Conservation (phyloP, 2,797 vertebrate genomes). For the Chromobotia macracanthus region DNA sequence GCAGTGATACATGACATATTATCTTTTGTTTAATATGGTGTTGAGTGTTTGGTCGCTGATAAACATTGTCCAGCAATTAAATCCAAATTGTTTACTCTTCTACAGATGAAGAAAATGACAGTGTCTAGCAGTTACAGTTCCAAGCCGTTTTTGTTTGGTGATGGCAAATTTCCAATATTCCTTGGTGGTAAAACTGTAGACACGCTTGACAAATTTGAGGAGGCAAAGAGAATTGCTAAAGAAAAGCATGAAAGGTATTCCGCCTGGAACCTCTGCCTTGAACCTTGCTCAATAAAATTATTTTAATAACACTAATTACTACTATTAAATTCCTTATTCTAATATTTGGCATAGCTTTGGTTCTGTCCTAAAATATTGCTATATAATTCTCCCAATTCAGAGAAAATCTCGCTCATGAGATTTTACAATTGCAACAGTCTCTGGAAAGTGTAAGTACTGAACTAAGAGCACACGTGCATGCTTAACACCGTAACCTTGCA, state of each 20-base stretch:
- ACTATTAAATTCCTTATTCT: slow-evolving; percentile 21
- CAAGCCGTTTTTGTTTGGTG: slow-evolving; percentile 87
- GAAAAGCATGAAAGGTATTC: slow-evolving; percentile 77
- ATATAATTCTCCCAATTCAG: slow-evolving; percentile 70
- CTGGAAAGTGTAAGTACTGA: slow-evolving; percentile 83
- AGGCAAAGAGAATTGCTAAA: slow-evolving; percentile 84
- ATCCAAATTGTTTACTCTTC: neutral
- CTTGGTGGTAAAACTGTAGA: slow-evolving; percentile 71
- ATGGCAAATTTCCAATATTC: slow-evolving; percentile 71
- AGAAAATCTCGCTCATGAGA: slow-evolving; percentile 79
- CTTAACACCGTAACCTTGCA: neutral
- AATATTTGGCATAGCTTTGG: neutral
- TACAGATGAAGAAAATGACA: slow-evolving; percentile 83
- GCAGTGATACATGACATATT: neutral
- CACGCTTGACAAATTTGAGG: slow-evolving; percentile 87
- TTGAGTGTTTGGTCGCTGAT: neutral
- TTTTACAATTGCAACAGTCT: slow-evolving; percentile 77
- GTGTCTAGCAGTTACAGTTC: slow-evolving; percentile 84
- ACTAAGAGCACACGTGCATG: neutral
- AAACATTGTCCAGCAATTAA: neutral
- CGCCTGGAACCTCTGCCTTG: neutral
- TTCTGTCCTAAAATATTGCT: neutral
- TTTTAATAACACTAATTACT: neutral
- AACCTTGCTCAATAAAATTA: neutral
- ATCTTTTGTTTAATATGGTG: neutral